Evolutionary conservation across 2,797 vertebrate genomes (phyloP).

Genomic region (Momotus momota): DNA sequence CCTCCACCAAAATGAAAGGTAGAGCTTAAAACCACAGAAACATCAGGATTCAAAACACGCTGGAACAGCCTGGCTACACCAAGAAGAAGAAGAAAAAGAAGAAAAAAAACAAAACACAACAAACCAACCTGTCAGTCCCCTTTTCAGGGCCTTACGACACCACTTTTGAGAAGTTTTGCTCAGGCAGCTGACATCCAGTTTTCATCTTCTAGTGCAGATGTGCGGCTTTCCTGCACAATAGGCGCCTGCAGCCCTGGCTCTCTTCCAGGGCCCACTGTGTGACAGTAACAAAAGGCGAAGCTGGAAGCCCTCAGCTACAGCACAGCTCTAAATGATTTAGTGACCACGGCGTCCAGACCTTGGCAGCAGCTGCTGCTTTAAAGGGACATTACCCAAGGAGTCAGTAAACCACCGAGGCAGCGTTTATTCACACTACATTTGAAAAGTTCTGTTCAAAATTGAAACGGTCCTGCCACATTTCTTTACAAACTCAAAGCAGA

Average conservation of each 20-base stretch:
- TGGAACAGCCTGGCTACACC: not conserved
- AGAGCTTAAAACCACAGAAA: slow-evolving; percentile 26
- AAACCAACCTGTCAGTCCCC: not conserved
- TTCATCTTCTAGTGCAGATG: slow-evolving; percentile 62
- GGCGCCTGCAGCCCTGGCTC: slow-evolving; percentile 71
- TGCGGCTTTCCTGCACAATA: slow-evolving; percentile 63
- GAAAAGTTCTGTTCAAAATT: not conserved
- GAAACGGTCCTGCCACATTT: not conserved
- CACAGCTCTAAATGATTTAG: slow-evolving; percentile 73
- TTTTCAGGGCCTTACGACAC: slow-evolving; percentile 28
- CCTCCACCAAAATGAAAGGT: slow-evolving; percentile 46
- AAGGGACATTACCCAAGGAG: slow-evolving; percentile 47
- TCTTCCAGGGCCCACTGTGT: slow-evolving; percentile 69
- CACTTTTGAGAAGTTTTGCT: slow-evolving; percentile 62
- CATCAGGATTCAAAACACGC: slow-evolving; percentile 17
- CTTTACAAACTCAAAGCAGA: not conserved
- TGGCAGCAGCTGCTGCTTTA: slow-evolving; percentile 73
- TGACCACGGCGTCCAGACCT: slow-evolving; percentile 62
- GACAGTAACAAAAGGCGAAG: slow-evolving; percentile 75
- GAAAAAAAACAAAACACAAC: not conserved
- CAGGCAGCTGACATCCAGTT: slow-evolving; percentile 67
- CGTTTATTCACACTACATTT: not conserved
- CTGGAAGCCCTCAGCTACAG: slow-evolving; percentile 70
- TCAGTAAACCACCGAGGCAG: not conserved
- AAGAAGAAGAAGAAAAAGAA: not conserved